Base-by-base conservation (phyloP, 1,140 invertebrate species). In the Cotesia chilonis region DNA sequence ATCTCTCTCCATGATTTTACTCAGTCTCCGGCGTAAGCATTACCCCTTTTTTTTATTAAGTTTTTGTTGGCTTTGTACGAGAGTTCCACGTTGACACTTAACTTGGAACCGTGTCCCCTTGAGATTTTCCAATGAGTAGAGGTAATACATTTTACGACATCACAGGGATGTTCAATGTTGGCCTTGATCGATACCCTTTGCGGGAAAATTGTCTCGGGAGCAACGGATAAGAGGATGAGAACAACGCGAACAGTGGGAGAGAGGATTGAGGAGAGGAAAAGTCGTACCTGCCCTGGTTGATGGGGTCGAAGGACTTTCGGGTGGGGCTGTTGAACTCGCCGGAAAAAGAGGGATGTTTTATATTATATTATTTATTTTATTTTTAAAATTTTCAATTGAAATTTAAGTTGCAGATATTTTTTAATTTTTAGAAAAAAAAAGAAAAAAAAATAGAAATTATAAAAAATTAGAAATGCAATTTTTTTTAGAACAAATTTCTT, bases 101-200 rank as follows among this genome's bases (percentile, higher is more conserved):
- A 20, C 17, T 47, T 47, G 41, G 41, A 47, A 47, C 41, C 41
- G 6, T 63, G n/a, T n/a, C 36, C 60, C 10, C 68, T 69, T 41
- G 66, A 68, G 66, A 57, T 69, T 60, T 69, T 69, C 55, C 55
- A 60, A 41, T 59, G 17, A 17, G 14, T 59, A 20, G 57, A 59
- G 57, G 57, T 59, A 52, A 28, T 71, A 35, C 17, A 14, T 35
- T 28, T 51, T n/a, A 54, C 37, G 64, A 28, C 66, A 54, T 51
- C 51, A 38, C 37, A 65, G 51, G 51, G 61, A 63, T 61, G 28
- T 28, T 28, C 28, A 28, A 28, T 28, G 63, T 66, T 71, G 54
- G 55, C 70, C 70, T 72, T 72, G 70, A 72, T 72, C 70, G 70
- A 72, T 67, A 66, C 36, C 70, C 64, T 72, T 72, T 59, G 64